Conservation (phyloP, 2,888 invertebrate species). For the Saturnia japonica region DNA sequence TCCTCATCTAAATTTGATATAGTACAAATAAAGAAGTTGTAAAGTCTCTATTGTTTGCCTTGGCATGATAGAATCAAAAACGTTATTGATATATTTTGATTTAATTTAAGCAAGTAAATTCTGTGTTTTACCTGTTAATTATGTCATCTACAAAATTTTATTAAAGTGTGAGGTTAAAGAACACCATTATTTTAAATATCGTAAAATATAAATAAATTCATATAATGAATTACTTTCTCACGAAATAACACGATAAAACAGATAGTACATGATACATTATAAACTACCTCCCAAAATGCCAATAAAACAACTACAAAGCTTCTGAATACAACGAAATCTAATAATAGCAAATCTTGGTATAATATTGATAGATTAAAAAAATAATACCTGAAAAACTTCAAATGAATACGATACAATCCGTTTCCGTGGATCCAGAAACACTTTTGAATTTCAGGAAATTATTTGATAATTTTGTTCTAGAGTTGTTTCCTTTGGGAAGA, state of each 20-base stretch:
- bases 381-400: constrained; percentile 20
- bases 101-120: not conserved
- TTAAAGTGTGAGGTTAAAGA: not conserved
- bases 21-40: not conserved
- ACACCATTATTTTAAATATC: not conserved
- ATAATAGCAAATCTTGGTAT: not conserved
- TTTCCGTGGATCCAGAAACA: constrained; percentile 21
- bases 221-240: not conserved
- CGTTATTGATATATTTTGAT: not conserved
- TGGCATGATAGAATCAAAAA: not conserved
- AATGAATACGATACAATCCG: constrained; percentile 30
- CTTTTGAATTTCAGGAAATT: constrained; percentile 19
- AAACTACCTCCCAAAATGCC: not conserved
- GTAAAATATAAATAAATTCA: not conserved
- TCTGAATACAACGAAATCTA: constrained; percentile 2
- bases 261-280: not conserved
- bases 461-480: constrained; percentile 29
- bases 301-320: not conserved
- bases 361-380: not conserved
- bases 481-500: constrained; percentile 64
- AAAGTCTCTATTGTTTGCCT: not conserved
- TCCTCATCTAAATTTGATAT: constrained; percentile 4
- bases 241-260: not conserved
- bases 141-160: not conserved
- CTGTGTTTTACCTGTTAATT: not conserved